Evolutionary conservation across 2,113 vertebrate species (phyloP), one percentile per base, ranked within the genome.

Genomic region (Leucosticte australis): DNA sequence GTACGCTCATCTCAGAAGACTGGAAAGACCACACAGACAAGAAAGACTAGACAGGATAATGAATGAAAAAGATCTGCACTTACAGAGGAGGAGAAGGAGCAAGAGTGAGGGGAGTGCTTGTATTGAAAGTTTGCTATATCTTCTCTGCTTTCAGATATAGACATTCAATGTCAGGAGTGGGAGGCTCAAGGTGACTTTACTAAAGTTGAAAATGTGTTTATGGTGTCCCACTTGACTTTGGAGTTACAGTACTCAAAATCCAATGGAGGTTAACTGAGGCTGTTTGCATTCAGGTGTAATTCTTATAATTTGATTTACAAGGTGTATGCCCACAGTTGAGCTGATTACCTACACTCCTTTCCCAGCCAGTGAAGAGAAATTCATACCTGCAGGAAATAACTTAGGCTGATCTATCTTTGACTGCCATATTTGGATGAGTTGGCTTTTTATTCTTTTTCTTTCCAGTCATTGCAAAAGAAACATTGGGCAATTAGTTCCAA

Each of bases 71-170:
- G 57, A 68, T 22, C 24, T 84, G 18, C 21, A 13, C 6, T 27
- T 65, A 20, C 0, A 71, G 16, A n/a, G 5, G 7, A 31, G 15
- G 4, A 78, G 35, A 63, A 92, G 31, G 4, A 65, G 5, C 0
- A 1, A 74, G 19, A 74, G 26, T 1, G 3, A 57, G 0, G 10
- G 44, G 10, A 70, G 24, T 26, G 11, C 9, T 20, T 71, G 2
- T 37, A 14, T 39, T 15, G 30, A 64, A 53, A 7, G 33, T 41
- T 41, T 62, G 5, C 28, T 75, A 0, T n/a, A 26, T n/a, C 14
- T 67, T 55, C 46, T 79, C 52, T 55, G 7, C 21, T 76, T 56
- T 82, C 28, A 57, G 6, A 20, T 37, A 11, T 12, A 79, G 26
- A n/a, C 3, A 23, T 13, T 47, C 13, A 49, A 10, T 15, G 17